Evolutionary conservation across 2,888 invertebrate genomes (phyloP).

Genomic region (Ectemnius lituratus): DNA sequence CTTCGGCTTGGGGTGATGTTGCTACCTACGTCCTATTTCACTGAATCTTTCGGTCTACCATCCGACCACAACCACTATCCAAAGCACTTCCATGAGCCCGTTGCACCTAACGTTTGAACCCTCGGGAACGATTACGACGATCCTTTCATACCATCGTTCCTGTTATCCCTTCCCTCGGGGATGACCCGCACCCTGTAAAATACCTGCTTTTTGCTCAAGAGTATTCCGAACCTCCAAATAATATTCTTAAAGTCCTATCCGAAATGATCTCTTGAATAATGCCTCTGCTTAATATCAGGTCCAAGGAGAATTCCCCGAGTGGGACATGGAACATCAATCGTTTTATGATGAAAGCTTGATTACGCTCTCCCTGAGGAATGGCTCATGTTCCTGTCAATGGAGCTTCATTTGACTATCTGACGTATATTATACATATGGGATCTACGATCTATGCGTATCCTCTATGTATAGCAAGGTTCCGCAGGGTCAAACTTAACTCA

Average conservation of each 20-base stretch:
- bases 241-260: no score
- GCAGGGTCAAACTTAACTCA: no score
- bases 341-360: constrained; percentile 46
- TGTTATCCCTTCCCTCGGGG: constrained; percentile 62
- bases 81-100: constrained; percentile 2
- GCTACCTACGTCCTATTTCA: constrained; percentile 42
- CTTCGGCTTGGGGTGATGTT: constrained; percentile 47
- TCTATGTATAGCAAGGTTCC: not conserved
- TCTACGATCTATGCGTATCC: no score
- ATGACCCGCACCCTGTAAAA: no score
- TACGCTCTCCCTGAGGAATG: constrained; percentile 50
- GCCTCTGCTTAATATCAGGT: not conserved
- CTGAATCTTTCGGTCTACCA: constrained; percentile 37
- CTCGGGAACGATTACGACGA: constrained; percentile 65
- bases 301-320: not conserved
- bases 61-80: no score
- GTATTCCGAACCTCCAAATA: no score
- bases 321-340: constrained; percentile 62
- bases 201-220: no score
- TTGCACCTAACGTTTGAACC: constrained; percentile 46
- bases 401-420: constrained; percentile 11
- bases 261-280: constrained; percentile 3
- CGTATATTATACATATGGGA: no score
- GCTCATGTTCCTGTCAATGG: constrained; percentile 41
- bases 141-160: constrained; percentile 65